Evolutionary conservation across 2,113 vertebrate genomes (phyloP).

Genomic region (Paraplagusia blochii): DNA sequence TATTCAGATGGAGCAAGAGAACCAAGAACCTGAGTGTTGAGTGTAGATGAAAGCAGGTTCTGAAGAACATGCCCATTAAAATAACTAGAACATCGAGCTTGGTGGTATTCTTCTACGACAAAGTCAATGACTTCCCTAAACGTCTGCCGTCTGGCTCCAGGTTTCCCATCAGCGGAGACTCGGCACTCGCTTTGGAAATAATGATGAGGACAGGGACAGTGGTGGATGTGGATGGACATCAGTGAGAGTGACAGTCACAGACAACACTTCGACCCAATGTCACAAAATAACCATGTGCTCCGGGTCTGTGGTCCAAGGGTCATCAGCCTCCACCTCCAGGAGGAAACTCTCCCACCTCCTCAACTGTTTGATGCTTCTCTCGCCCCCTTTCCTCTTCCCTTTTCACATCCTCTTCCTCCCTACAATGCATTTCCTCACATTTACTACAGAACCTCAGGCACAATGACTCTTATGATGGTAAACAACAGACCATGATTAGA

Average conservation of each 20-base stretch:
- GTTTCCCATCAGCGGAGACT: slow-evolving; percentile 48
- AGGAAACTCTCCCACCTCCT: slow-evolving; percentile 32
- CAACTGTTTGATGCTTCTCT: slow-evolving; percentile 42
- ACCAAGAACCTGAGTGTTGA: slow-evolving; percentile 35
- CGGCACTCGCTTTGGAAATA: slow-evolving; percentile 51
- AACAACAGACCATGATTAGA: not conserved
- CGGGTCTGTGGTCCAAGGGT: slow-evolving; percentile 34
- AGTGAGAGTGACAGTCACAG: slow-evolving; percentile 20
- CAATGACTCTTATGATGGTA: not conserved
- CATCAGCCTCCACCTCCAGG: not conserved
- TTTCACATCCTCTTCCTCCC: slow-evolving; percentile 47
- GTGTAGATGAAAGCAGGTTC: slow-evolving; percentile 35
- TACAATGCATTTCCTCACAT: slow-evolving; percentile 38
- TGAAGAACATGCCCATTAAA: slow-evolving; percentile 28
- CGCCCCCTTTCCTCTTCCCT: slow-evolving; percentile 46
- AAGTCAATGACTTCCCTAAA: slow-evolving; percentile 61
- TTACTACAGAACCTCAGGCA: not conserved
- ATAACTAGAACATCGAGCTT: slow-evolving; percentile 47
- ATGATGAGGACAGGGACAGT: slow-evolving; percentile 40
- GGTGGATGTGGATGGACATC: slow-evolving; percentile 23
- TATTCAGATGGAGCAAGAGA: slow-evolving; percentile 13
- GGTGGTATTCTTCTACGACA: slow-evolving; percentile 44
- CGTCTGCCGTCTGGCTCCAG: slow-evolving; percentile 55
- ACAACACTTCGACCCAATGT: slow-evolving; percentile 1
- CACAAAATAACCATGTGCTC: slow-evolving; percentile 21